Evolutionary conservation across 2,113 vertebrate genomes (phyloP).

Genomic region (Lepisosteus osseus): DNA sequence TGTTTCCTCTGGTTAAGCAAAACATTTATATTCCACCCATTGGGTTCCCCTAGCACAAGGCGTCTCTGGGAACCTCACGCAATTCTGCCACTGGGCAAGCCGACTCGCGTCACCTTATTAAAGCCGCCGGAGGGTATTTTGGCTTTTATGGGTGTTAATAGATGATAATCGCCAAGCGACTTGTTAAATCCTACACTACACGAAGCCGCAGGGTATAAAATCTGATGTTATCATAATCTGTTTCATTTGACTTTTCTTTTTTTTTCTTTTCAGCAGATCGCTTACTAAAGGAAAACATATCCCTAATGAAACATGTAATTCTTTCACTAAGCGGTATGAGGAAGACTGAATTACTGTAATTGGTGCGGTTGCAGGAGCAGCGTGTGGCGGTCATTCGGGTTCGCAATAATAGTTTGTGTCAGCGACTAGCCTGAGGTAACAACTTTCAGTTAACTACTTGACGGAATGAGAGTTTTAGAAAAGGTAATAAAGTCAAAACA

Average conservation of each 20-base stretch:
- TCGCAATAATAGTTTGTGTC: slow-evolving; percentile 80
- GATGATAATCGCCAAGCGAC: slow-evolving; percentile 35
- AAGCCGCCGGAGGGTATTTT: slow-evolving; percentile 33
- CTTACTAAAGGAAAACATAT: slow-evolving; percentile 55
- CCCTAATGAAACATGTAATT: slow-evolving; percentile 78
- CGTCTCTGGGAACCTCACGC: slow-evolving; percentile 26
- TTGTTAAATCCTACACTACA: slow-evolving; percentile 32
- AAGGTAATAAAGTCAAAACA: too few species aligned
- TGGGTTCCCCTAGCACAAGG: slow-evolving; percentile 43
- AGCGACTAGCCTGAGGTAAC: background rate
- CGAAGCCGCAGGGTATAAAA: slow-evolving; percentile 29
- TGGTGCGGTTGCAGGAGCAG: slow-evolving; percentile 78
- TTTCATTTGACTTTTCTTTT: slow-evolving; percentile 26
- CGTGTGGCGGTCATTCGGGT: slow-evolving; percentile 77
- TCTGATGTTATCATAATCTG: slow-evolving; percentile 33
- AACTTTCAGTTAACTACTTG: too few species aligned
- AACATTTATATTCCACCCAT: slow-evolving; percentile 83
- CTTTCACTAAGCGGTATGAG: slow-evolving; percentile 67
- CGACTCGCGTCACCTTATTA: slow-evolving; percentile 44
- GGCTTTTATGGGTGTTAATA: slow-evolving; percentile 37
- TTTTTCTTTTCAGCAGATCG: slow-evolving; percentile 33
- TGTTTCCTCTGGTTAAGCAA: slow-evolving; percentile 87
- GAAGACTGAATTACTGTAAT: slow-evolving; percentile 73
- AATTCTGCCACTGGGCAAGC: background rate
- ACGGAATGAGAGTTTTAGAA: too few species aligned